phyloP scores from a whole-genome alignment of 2,888 invertebrate genomes.

The Drosophila dives region DNA sequence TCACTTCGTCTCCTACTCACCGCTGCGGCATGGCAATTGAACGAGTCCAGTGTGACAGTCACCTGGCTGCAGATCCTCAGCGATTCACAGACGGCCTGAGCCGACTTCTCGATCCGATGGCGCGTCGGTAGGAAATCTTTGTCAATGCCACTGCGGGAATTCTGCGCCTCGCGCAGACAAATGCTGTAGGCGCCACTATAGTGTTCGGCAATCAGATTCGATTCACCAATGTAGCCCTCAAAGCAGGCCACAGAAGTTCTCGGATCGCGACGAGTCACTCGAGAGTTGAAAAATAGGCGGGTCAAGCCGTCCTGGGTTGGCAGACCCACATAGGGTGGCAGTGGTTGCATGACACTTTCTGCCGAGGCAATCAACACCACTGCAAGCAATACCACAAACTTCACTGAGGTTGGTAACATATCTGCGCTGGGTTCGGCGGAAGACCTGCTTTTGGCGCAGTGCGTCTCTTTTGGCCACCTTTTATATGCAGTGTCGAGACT shows the following conservation, averaged over 20 bases:
- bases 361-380: conserved; percentile 19
- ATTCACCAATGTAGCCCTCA: conserved; percentile 71
- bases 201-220: conserved; percentile 63
- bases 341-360: conserved; percentile 42
- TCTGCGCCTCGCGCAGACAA: conserved; percentile 55
- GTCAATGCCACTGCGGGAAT: conserved; percentile 65
- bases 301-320: conserved; percentile 72
- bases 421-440: conserved; percentile 6
- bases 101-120: conserved; percentile 45
- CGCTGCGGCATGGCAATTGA: conserved; percentile 73
- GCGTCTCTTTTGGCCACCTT: conserved; percentile 50
- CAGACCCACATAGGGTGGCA: conserved; percentile 69
- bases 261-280: conserved; percentile 68
- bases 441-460: conserved; percentile 71
- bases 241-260: conserved; percentile 73
- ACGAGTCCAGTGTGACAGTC: conserved; percentile 67
- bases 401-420: conserved; percentile 27
- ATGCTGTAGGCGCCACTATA: conserved; percentile 66
- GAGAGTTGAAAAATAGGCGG: conserved; percentile 69
- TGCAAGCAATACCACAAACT: conserved; percentile 30
- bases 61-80: conserved; percentile 52
- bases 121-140: conserved; percentile 61
- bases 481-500: conserved; percentile 56
- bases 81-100: conserved; percentile 59
- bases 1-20: conserved; percentile 55